A percentile compares a stretch with the other conserved stretches of the same genome.
These are phyloP conservation scores for Octomys mimax DNA, from an alignment of 2,797 vertebrate genomes.

Conservation along the genomic window DNA sequence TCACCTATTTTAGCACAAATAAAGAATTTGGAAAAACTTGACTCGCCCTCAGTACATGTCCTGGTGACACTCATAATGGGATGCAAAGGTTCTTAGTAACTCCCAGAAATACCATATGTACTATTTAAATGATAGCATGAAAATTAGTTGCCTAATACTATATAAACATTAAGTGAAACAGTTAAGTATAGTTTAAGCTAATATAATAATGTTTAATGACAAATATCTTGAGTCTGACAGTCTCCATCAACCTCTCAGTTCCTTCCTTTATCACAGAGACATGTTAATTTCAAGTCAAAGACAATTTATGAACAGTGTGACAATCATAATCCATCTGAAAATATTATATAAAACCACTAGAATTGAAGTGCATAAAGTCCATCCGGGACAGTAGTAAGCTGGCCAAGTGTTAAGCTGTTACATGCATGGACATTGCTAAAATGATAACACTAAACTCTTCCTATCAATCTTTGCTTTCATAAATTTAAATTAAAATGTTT, in stretches of 20 bases:
- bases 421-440: neutral
- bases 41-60: too few species aligned
- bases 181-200: neutral
- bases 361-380: neutral
- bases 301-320: neutral
- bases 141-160: neutral
- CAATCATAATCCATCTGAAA: neutral
- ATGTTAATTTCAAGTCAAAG: neutral
- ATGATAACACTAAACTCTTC: neutral
- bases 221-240: neutral
- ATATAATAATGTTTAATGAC: neutral
- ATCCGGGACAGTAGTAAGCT: neutral
- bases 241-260: neutral
- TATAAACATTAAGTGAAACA: neutral
- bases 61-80: neutral
- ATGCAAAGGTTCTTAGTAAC: neutral
- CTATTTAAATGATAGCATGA: neutral
- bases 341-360: neutral
- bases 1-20: neutral
- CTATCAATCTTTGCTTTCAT: neutral
- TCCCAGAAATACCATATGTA: neutral
- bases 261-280: neutral
- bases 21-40: neutral
- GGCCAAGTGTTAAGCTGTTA: accelerated
- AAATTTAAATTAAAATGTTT: neutral